phyloP scores from a whole-genome alignment of 2,113 vertebrate species.

The Xiphorhynchus elegans region DNA sequence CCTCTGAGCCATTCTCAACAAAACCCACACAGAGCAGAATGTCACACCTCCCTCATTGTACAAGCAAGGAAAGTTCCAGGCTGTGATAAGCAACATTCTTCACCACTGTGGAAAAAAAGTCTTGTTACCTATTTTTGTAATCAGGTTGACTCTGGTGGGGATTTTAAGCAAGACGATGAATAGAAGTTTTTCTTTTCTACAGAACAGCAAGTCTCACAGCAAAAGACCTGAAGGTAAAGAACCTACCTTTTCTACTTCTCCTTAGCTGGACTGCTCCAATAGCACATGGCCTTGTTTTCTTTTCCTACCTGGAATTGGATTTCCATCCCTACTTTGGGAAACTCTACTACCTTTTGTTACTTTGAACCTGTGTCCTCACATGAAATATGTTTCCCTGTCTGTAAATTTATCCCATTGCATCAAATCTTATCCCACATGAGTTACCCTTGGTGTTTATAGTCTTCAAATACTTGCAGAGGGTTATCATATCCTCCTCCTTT shows the following conservation, averaged over 20 bases:
- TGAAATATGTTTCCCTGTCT: neutral
- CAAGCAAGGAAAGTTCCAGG: neutral
- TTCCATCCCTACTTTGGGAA: neutral
- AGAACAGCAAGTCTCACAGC: neutral
- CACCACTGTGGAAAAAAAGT: neutral
- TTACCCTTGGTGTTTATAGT: neutral
- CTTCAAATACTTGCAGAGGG: conserved; percentile 36
- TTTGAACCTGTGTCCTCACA: neutral
- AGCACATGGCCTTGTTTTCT: neutral
- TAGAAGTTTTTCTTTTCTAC: neutral
- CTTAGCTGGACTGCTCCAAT: neutral
- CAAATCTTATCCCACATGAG: neutral
- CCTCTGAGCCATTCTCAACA: neutral
- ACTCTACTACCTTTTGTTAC: neutral
- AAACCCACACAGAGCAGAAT: neutral
- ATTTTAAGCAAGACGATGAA: neutral
- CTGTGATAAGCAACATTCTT: neutral
- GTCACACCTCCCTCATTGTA: fast-evolving
- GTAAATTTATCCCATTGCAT: neutral
- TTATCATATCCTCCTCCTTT: conserved; percentile 49
- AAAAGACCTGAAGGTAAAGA: neutral
- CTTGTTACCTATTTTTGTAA: neutral
- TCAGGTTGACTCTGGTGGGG: neutral
- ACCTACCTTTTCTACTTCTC: neutral
- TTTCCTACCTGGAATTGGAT: neutral